Evolutionary conservation across 2,113 vertebrate species (phyloP).

Genomic region (Pelusios castaneus): DNA sequence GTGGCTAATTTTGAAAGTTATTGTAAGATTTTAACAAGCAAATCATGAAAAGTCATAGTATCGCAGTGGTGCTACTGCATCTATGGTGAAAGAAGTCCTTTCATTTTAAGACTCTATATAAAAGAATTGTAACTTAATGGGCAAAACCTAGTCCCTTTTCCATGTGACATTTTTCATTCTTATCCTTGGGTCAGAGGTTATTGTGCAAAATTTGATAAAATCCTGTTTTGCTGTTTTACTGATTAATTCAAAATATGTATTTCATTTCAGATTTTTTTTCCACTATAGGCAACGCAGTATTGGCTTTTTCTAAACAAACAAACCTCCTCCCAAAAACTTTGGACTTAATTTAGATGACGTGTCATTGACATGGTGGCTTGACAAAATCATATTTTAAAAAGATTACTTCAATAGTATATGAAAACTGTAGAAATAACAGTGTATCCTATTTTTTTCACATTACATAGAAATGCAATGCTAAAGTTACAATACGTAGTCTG

Average conservation of each 20-base stretch:
- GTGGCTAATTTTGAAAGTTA: neutral
- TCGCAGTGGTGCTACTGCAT: neutral
- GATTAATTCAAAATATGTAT: neutral
- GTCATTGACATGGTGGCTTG: neutral
- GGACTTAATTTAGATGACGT: neutral
- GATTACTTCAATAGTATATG: neutral
- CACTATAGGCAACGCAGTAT: neutral
- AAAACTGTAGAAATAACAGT: neutral
- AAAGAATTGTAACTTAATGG: neutral
- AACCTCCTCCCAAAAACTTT: neutral
- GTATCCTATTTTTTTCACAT: fast-evolving
- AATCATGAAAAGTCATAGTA: neutral
- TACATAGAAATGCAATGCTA: neutral
- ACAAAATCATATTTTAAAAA: neutral
- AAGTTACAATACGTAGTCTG: neutral
- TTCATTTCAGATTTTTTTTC: constrained; percentile 1
- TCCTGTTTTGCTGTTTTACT: neutral
- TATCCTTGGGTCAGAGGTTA: neutral
- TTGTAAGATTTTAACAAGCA: neutral
- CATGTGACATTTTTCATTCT: neutral
- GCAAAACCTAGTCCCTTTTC: neutral
- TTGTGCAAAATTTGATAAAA: neutral
- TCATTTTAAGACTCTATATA: neutral
- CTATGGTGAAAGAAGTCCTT: neutral
- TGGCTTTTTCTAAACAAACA: neutral